A percentile compares a stretch with the other conserved stretches of the same genome.
Conservation (phyloP, 2,113 vertebrate species). For the Smithornis capensis region DNA sequence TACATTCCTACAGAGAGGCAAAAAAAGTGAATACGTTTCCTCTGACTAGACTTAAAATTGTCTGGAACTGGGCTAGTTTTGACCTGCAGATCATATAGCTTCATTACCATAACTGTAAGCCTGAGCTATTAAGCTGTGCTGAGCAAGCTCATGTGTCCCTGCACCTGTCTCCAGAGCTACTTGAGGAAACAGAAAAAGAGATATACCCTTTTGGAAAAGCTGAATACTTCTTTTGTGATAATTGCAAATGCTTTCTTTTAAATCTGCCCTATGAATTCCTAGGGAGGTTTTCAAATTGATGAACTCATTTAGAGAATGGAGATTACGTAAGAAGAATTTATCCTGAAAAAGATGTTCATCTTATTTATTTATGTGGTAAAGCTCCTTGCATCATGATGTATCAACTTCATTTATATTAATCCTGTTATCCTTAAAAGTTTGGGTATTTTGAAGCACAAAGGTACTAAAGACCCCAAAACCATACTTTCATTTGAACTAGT, state of each 20-base stretch:
- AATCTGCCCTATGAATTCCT: not conserved
- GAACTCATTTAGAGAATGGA: not conserved
- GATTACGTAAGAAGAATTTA: not conserved
- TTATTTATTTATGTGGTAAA: not conserved
- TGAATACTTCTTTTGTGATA: not conserved
- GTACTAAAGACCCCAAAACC: not conserved
- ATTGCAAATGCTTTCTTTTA: not conserved
- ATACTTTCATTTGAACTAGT: not conserved
- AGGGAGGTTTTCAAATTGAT: not conserved
- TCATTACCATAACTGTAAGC: not conserved
- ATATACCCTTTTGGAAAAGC: not conserved
- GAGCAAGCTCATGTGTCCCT: not conserved
- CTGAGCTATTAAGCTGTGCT: not conserved
- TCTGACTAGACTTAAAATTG: not conserved
- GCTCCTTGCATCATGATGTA: not conserved
- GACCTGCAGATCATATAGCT: not conserved
- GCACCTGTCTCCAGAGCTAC: not conserved
- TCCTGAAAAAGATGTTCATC: not conserved
- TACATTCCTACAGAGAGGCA: not conserved
- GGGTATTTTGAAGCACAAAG: not conserved
- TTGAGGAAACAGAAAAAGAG: not conserved
- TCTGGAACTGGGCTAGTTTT: not conserved
- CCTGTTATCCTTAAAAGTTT: not conserved
- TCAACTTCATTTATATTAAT: not conserved
- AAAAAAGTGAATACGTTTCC: not conserved